These are phyloP conservation scores for Neogale vison DNA, from an alignment of 2,113 vertebrate genomes.

Conservation along the genomic window DNA sequence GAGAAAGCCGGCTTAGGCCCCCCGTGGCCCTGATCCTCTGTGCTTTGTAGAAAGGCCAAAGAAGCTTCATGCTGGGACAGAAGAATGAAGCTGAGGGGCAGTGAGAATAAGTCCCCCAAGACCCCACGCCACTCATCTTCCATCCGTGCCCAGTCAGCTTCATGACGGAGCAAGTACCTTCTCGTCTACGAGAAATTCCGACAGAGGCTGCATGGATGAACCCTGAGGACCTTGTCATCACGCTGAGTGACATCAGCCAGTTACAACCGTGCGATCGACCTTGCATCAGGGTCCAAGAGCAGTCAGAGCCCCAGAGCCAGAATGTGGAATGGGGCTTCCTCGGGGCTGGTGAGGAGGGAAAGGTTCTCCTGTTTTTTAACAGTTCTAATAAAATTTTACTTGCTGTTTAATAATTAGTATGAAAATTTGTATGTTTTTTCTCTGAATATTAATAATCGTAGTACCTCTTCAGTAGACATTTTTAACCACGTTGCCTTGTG, in stretches of 20 bases:
- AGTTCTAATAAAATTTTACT: conserved; percentile 7
- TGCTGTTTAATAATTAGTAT: neutral
- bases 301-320: neutral
- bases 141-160: neutral
- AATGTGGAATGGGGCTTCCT: neutral
- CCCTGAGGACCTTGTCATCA: neutral
- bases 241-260: neutral
- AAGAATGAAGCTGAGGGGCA: neutral
- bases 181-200: neutral
- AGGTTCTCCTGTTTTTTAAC: neutral
- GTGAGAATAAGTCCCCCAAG: fast-evolving
- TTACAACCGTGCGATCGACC: neutral
- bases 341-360: neutral
- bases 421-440: neutral
- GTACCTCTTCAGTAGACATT: neutral
- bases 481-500: neutral
- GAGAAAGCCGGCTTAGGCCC: fast-evolving
- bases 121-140: neutral
- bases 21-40: neutral
- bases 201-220: neutral
- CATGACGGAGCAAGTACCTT: neutral
- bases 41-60: neutral
- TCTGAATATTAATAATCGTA: neutral
- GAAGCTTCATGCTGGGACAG: neutral
- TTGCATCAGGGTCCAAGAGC: neutral